Evolutionary conservation across 2,113 vertebrate genomes (phyloP).

Genomic region (Phalacrocorax aristotelis): DNA sequence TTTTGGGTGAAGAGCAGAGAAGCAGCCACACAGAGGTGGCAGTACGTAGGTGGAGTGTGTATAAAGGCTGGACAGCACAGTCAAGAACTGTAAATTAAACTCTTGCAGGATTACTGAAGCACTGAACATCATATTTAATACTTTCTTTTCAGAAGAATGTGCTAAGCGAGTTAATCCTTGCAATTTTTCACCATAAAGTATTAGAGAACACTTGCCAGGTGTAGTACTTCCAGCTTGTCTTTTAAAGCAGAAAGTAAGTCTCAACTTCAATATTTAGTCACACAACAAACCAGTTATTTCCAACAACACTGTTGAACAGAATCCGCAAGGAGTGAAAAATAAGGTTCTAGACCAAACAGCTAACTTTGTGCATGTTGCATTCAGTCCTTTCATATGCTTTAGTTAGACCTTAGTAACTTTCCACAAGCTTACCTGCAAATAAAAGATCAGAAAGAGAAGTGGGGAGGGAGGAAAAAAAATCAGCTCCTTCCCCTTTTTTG

Average conservation of each 20-base stretch:
- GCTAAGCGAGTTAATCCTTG: not conserved
- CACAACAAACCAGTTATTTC: not conserved
- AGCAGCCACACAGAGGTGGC: not conserved
- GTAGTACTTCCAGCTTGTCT: not conserved
- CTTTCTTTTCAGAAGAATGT: not conserved
- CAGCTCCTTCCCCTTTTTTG: not conserved
- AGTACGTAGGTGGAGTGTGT: fast-evolving
- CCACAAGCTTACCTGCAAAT: not conserved
- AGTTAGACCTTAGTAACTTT: not conserved
- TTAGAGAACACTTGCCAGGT: not conserved
- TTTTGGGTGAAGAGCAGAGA: not conserved
- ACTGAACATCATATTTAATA: not conserved
- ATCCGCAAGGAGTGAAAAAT: not conserved
- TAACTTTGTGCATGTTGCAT: not conserved
- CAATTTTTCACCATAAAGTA: not conserved
- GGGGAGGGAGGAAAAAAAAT: not conserved
- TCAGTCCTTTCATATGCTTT: not conserved
- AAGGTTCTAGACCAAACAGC: not conserved
- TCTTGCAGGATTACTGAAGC: not conserved
- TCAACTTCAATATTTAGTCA: not conserved
- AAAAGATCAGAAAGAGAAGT: not conserved
- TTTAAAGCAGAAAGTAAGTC: not conserved
- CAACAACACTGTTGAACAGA: not conserved
- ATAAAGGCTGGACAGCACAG: not conserved
- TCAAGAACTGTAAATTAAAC: not conserved